Conservation (phyloP, 1,140 invertebrate genomes). For the Lepidurus arcticus region DNA sequence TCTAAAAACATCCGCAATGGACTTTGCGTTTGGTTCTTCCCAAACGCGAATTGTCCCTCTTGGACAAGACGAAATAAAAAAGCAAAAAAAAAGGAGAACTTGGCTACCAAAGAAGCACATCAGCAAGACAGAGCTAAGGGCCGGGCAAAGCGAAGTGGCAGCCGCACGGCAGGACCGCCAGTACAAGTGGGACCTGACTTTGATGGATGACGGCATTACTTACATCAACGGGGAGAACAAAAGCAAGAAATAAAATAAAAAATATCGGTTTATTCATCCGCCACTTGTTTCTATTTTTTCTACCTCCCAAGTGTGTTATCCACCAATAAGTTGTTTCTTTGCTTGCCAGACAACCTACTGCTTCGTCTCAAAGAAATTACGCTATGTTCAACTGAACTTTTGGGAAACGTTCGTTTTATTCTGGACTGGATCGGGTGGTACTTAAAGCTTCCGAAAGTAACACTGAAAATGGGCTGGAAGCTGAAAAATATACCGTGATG, state of each 20-base stretch:
- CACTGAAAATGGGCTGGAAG: no score
- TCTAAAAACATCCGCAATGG: constrained; percentile 12
- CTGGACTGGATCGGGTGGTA: not conserved
- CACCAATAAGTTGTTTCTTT: not conserved
- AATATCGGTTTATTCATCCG: not conserved
- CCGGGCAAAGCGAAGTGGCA: constrained; percentile 5
- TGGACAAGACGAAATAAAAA: not conserved
- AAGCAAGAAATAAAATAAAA: not conserved
- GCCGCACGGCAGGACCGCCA: constrained; percentile 6
- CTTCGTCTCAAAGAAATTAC: no score
- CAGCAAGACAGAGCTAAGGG: constrained; percentile 14
- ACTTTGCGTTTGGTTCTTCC: not conserved
- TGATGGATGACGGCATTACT: constrained; percentile 15
- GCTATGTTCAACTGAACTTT: no score
- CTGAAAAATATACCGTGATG: no score
- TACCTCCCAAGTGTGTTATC: not conserved
- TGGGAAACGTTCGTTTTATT: not conserved
- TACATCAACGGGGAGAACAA: constrained; percentile 8
- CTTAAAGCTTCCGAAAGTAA: no score
- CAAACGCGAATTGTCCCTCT: constrained; percentile 9
- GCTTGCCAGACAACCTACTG: not conserved
- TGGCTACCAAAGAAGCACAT: not conserved
- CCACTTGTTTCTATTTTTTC: not conserved
- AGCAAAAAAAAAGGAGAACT: not conserved
- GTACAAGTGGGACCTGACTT: constrained; percentile 13